Evolutionary conservation across 2,113 vertebrate genomes (phyloP), one percentile per base, ranked within the genome.

Genomic region (Theropithecus gelada): DNA sequence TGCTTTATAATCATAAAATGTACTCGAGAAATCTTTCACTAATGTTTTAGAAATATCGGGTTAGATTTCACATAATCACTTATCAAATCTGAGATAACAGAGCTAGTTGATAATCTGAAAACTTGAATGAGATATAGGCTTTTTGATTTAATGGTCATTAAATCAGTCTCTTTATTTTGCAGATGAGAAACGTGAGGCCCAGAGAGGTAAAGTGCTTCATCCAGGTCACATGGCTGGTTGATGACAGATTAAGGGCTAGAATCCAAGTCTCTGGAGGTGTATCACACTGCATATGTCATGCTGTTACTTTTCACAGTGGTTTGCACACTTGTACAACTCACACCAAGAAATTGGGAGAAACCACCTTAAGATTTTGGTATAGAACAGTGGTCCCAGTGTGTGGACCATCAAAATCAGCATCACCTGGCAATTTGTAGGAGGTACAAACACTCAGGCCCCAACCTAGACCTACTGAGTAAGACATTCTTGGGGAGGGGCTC

Each of bases 161-260:
- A 93, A 66, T 16, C 20, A 75, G 61, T 88, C 70, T 75, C 45
- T 66, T 30, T 66, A 20, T 81, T 92, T 88, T 94, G 22, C 27
- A 68, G 8, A 43, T 94, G 45, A 85, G 55, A 95, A 75, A 6
- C 50, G 83, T 95, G n/a, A 93, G 66, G 45, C 55, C 61, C 93
- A 75, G 80, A 79, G 43, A 79, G 38, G 32, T 84, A 25, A 78
- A 64, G 20, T 88, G 48, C 43, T 96, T 86, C 22, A 38, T 84
- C 38, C 52, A 68, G 73, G 57, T 94, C 57, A 52, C 79, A 32
- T 66, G n/a, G 78, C 55, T 88, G 45, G 86, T 73, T 70, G 38
- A 87, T 82, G 75, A 81, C 50, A 85, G 48, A 84, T 92, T 88
- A 79, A 90, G 73, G 84, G 68, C 32, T 48, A 87, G 82, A 90